Conservation (phyloP, 2,888 invertebrate genomes). For the Caenorhabditis sp. region DNA sequence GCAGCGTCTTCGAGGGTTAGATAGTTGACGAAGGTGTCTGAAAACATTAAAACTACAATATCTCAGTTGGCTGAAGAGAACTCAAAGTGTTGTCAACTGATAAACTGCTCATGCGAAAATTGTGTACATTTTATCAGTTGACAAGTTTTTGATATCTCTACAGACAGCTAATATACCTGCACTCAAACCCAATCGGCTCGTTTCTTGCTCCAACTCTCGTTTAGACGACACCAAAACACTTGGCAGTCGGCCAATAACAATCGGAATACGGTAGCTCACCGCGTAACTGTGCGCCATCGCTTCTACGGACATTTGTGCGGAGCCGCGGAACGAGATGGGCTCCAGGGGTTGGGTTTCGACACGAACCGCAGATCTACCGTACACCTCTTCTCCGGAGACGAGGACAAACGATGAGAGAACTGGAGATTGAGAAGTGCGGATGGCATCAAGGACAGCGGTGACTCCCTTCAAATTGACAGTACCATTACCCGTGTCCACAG, state of each 20-base stretch:
- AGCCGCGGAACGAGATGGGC: constrained; percentile 56
- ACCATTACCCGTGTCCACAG: no score
- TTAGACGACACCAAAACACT: constrained; percentile 1
- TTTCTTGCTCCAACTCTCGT: neutral
- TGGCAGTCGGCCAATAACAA: constrained; percentile 64
- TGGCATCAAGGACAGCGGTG: constrained; percentile 50
- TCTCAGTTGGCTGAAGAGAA: neutral
- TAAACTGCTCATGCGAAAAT: no score
- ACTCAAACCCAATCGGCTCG: no score
- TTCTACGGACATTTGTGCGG: constrained; percentile 67
- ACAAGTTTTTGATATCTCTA: no score
- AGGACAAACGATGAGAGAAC: constrained; percentile 15
- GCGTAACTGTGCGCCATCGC: constrained; percentile 74
- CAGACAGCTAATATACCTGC: no score
- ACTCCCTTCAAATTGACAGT: constrained; percentile 55
- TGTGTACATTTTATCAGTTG: no score
- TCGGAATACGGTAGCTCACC: constrained; percentile 69
- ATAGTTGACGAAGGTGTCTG: constrained; percentile 12
- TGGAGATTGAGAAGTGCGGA: constrained; percentile 18
- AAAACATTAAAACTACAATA: neutral
- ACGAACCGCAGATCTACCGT: constrained; percentile 41
- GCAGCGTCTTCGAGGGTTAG: constrained; percentile 11
- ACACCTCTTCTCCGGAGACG: constrained; percentile 48
- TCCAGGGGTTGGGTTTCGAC: constrained; percentile 45
- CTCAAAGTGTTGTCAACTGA: no score